Evolutionary conservation across 2,888 invertebrate genomes (phyloP).

Genomic region (Epiblema foenella): DNA sequence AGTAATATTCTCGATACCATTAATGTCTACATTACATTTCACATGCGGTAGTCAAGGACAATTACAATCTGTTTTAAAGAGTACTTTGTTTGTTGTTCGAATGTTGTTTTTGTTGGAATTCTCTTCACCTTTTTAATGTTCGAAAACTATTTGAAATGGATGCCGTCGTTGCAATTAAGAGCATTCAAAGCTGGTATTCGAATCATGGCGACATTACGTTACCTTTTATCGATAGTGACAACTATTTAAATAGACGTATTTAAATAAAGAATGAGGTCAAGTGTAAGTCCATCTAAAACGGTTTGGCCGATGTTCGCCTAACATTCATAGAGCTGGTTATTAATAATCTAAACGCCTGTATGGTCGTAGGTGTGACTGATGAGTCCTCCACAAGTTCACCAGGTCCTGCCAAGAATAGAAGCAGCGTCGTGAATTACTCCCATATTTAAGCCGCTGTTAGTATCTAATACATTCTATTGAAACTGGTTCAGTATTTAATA

Average conservation of each 20-base stretch:
- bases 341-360: slow-evolving; percentile 39
- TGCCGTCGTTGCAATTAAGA: not conserved
- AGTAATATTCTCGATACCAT: slow-evolving; percentile 39
- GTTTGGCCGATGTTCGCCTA: slow-evolving; percentile 39
- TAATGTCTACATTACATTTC: slow-evolving; percentile 46
- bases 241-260: slow-evolving; percentile 35
- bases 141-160: slow-evolving; percentile 1
- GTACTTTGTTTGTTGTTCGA: slow-evolving; percentile 26
- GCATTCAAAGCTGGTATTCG: slow-evolving; percentile 16
- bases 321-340: slow-evolving; percentile 37
- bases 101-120: slow-evolving; percentile 25
- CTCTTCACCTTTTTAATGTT: slow-evolving; percentile 12
- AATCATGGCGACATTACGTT: slow-evolving; percentile 27
- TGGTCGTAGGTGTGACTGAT: slow-evolving; percentile 35
- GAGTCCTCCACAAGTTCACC: slow-evolving; percentile 38
- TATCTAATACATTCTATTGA: slow-evolving; percentile 12
- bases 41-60: slow-evolving; percentile 52
- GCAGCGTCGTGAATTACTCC: slow-evolving; percentile 13
- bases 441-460: slow-evolving; percentile 14
- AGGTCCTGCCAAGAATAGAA: slow-evolving; percentile 39
- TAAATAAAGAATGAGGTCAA: slow-evolving; percentile 44
- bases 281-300: slow-evolving; percentile 43
- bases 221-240: slow-evolving; percentile 36
- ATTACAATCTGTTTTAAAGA: slow-evolving; percentile 35
- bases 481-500: slow-evolving; percentile 21